Base-by-base conservation (phyloP, 2,113 vertebrate genomes). In the Aegithalos caudatus region DNA sequence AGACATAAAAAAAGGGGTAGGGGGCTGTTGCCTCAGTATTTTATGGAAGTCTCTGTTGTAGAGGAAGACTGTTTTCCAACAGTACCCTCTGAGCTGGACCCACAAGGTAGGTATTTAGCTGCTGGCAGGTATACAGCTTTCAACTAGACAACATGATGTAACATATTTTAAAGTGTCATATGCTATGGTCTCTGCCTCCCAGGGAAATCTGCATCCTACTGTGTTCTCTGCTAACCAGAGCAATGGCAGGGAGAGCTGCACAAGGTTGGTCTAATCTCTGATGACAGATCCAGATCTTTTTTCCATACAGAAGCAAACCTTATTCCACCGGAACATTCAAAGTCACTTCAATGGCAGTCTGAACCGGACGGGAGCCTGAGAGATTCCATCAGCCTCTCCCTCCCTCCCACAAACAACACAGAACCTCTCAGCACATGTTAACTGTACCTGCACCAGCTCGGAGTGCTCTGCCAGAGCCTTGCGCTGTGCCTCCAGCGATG, bases 401-500 rank as follows among this genome's bases (percentile, higher is more conserved):
- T 69, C 31, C 37, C 38, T 54, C 57, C 73, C 84, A 81, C 62
- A 81, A 81, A 64, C 71, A 80, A 81, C 88, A 65, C 65, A 91
- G 78, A 67, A 82, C 76, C 69, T 87, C 88, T 38, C 53, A 70
- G 80, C 86, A 51, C 25, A 6, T 8, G 42, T 86, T 86, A 89
- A 74, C 29, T 70, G 66, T 98, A 99, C 99, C 98, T 99, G 99
- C 78, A 98, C 89, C 23, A 98, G 97, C 67, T 98, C 97, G 25
- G 98, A 98, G 80, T 99, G 98, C 83, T 99, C 98, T 37, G 97
- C 97, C 91, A 99, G 96, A 37, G 97, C 98, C 90, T 98, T 98
- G 93, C 99, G 99, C 94, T 99, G 99, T 4, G 98, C 97, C 94
- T 99, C 99, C 97, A 99, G 97, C 4, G 97, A 98, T 37, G 97